Conservation (phyloP, 2,888 invertebrate genomes). For the Phania funesta region DNA sequence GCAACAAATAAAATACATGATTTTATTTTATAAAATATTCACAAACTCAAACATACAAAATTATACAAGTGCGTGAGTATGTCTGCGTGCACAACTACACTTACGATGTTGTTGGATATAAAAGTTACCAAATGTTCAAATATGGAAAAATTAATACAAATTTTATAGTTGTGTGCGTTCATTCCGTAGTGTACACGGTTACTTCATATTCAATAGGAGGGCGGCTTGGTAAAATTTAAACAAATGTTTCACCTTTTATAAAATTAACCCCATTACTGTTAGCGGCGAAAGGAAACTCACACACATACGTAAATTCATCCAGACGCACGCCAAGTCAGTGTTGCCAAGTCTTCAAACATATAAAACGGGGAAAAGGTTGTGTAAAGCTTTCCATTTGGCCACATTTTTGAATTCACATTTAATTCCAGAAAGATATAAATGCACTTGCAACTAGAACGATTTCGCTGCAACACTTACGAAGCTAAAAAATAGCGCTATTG, state of each 20-base stretch:
- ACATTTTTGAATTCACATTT: too few species aligned
- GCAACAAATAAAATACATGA: conserved; percentile 37
- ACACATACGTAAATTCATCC: not conserved
- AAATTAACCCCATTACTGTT: conserved; percentile 71
- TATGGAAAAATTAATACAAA: conserved; percentile 21
- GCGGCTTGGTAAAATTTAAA: conserved; percentile 65
- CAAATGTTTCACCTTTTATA: conserved; percentile 69
- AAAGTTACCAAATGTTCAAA: conserved; percentile 9
- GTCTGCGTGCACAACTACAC: not conserved
- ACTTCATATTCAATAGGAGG: conserved; percentile 4
- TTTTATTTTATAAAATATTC: conserved; percentile 58
- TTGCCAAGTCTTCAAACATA: too few species aligned
- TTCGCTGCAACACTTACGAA: too few species aligned
- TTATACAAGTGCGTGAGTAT: not conserved
- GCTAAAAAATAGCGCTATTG: too few species aligned
- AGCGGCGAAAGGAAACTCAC: conserved; percentile 39
- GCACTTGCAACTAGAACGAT: too few species aligned
- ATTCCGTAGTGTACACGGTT: conserved; percentile 1
- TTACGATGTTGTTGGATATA: conserved; percentile 19
- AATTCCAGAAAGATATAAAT: too few species aligned
- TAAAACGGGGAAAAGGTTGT: too few species aligned
- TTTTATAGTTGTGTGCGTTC: conserved; percentile 31
- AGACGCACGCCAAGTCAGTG: too few species aligned
- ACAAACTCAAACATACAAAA: conserved; percentile 1
- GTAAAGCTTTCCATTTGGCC: too few species aligned